Percentiles rank a stretch among this genome's conserved stretches.
Evolutionary conservation across 2,113 vertebrate species (phyloP).

Genomic region (Oenanthe melanoleuca): DNA sequence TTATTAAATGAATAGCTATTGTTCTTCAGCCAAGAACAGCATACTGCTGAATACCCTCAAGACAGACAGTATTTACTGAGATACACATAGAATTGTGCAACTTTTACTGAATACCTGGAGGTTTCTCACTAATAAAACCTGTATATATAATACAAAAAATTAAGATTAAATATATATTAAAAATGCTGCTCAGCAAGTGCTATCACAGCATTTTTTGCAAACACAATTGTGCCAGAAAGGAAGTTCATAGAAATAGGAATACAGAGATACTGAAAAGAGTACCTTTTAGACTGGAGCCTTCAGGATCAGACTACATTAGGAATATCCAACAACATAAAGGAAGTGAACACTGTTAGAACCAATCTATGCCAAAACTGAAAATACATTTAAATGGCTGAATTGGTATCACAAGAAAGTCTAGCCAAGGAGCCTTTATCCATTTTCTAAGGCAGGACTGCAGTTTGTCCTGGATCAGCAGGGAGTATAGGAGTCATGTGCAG

Average conservation of each 20-base stretch:
- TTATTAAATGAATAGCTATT: not conserved
- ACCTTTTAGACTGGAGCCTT: not conserved
- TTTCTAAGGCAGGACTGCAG: not conserved
- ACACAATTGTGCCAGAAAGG: not conserved
- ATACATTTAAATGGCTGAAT: not conserved
- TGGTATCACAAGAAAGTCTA: not conserved
- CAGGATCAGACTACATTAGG: not conserved
- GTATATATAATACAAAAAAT: not conserved
- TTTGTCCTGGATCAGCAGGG: not conserved
- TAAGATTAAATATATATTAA: not conserved
- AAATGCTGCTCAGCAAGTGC: not conserved
- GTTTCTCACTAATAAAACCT: not conserved
- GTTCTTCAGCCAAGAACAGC: not conserved
- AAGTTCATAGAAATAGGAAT: not conserved
- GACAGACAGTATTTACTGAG: not conserved
- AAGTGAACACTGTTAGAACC: not conserved
- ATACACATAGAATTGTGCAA: not conserved
- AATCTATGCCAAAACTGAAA: not conserved
- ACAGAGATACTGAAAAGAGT: not conserved
- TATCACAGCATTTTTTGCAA: not conserved
- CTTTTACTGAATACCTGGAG: not conserved
- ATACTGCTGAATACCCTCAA: not conserved
- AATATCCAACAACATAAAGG: not conserved
- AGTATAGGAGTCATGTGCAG: not conserved
- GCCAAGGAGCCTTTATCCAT: not conserved